phyloP scores from a whole-genome alignment of 2,888 invertebrate species.

The Aleiodes alternator region DNA sequence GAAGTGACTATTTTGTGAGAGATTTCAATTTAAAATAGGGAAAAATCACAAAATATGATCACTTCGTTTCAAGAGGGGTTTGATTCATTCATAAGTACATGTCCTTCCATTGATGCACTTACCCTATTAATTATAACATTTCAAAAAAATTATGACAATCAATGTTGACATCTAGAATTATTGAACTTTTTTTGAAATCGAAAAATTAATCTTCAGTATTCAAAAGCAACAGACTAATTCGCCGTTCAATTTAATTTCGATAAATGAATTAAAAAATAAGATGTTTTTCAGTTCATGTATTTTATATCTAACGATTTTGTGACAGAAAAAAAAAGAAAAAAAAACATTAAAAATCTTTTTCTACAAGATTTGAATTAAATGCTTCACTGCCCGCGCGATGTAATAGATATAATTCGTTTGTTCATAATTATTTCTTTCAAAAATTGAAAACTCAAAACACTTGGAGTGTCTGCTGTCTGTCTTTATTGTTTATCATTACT shows the following conservation, averaged over 20 bases:
- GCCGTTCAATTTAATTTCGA: neutral
- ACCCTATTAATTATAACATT: neutral
- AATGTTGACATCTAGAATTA: neutral
- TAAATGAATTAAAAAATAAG: neutral
- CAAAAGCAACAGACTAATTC: neutral
- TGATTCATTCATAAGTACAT: too few species aligned
- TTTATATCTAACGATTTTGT: conserved; percentile 2
- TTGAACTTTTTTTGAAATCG: too few species aligned
- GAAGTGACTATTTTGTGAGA: too few species aligned
- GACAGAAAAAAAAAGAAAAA: conserved; percentile 2
- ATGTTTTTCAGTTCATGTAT: conserved; percentile 6
- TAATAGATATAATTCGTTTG: neutral
- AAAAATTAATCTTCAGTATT: too few species aligned
- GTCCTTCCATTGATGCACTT: too few species aligned
- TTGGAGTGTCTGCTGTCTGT: neutral
- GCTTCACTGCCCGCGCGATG: conserved; percentile 28
- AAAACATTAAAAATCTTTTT: neutral
- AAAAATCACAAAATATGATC: neutral
- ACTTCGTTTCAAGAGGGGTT: too few species aligned
- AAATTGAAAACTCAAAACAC: conserved; percentile 7
- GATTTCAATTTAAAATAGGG: too few species aligned
- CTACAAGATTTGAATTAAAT: conserved; percentile 26
- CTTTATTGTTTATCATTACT: too few species aligned
- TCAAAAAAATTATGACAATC: neutral
- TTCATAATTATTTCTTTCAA: conserved; percentile 6